A percentile compares a stretch with the other conserved stretches of the same genome.
phyloP scores from a whole-genome alignment of 2,888 invertebrate species.

The Drosophila siamana region DNA sequence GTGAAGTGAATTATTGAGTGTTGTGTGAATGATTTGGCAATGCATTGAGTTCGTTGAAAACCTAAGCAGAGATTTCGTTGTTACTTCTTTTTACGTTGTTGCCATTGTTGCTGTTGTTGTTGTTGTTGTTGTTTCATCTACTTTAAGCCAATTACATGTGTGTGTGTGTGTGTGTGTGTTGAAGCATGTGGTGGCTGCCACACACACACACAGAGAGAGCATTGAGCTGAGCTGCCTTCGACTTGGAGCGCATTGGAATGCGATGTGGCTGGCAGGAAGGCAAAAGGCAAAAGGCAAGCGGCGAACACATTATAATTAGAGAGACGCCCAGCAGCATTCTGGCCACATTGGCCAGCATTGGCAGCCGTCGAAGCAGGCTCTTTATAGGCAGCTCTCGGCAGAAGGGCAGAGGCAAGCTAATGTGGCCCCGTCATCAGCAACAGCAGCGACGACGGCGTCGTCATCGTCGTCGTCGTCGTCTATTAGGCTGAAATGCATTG shows the following conservation, averaged over 20 bases:
- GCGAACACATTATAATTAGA: conserved; percentile 63
- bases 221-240: conserved; percentile 1
- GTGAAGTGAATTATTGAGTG: no score
- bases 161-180: no score
- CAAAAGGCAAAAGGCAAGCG: conserved; percentile 28
- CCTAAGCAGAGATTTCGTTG: no score
- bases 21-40: conserved; percentile 17
- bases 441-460: not conserved
- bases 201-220: not conserved
- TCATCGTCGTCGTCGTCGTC: conserved; percentile 10
- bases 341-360: not conserved
- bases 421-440: not conserved
- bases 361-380: not conserved
- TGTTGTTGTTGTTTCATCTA: not conserved
- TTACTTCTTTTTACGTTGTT: not conserved
- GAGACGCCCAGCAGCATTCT: conserved; percentile 8
- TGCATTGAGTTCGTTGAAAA: no score
- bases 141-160: conserved; percentile 22
- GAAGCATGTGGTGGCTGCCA: conserved; percentile 1
- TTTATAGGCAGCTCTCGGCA: not conserved
- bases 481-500: conserved; percentile 52
- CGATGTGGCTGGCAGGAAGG: no score
- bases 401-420: not conserved
- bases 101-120: no score
- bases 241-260: conserved; percentile 16